These are phyloP conservation scores for Phyllotreta striolata DNA, from an alignment of 2,888 invertebrate genomes.

Conservation along the genomic window DNA sequence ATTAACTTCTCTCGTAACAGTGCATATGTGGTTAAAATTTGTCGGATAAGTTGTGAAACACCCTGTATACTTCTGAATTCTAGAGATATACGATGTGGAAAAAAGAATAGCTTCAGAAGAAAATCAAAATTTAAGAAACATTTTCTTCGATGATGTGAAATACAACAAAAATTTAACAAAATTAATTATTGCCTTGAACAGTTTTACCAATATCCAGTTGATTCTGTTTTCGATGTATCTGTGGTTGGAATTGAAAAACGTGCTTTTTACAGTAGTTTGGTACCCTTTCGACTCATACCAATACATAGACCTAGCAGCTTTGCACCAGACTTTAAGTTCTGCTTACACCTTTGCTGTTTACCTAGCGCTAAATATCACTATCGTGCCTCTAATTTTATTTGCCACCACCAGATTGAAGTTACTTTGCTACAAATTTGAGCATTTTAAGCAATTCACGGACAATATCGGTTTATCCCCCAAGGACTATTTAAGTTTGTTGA, in stretches of 20 bases:
- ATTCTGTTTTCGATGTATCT: neutral
- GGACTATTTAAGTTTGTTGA: neutral
- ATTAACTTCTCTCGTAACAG: no score
- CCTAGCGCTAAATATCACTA: neutral
- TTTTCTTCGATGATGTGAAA: constrained; percentile 7
- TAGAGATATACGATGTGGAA: neutral
- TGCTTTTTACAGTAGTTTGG: neutral
- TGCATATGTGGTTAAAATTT: no score
- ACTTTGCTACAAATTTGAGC: neutral
- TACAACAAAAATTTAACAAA: constrained; percentile 4
- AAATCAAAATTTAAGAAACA: neutral
- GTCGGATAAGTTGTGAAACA: no score
- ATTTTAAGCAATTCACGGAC: neutral
- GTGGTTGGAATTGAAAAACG: neutral
- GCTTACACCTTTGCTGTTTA: neutral
- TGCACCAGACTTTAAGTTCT: constrained; percentile 1
- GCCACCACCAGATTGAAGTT: constrained; percentile 2
- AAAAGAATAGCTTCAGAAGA: neutral
- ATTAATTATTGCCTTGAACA: neutral
- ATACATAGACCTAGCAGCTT: neutral
- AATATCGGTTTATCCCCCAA: neutral
- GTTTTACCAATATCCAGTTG: neutral
- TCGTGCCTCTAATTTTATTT: constrained; percentile 9
- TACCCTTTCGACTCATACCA: neutral
- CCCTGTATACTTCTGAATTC: neutral